These are phyloP conservation scores for Lamellibrachia satsuma DNA, from an alignment of 2,888 invertebrate species.

Conservation along the genomic window DNA sequence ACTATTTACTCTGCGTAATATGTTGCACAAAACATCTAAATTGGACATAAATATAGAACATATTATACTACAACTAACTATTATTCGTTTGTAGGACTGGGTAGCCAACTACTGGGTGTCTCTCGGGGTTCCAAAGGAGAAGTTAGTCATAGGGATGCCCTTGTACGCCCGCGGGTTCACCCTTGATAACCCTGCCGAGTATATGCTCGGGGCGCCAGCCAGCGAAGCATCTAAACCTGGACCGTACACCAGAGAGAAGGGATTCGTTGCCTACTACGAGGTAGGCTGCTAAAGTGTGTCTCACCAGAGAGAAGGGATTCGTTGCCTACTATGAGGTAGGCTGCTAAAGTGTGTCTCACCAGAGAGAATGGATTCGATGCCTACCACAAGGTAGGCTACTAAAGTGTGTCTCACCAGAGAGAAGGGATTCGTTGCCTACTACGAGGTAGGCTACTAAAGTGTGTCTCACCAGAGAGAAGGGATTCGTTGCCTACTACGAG, in stretches of 20 bases:
- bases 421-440: too few relatives aligned
- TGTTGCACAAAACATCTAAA: background rate
- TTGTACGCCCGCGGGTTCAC: slow-evolving; percentile 23
- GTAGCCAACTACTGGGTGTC: slow-evolving; percentile 18
- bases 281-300: background rate
- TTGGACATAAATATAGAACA: background rate
- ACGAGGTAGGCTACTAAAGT: too few relatives aligned
- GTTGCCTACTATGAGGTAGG: too few relatives aligned
- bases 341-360: too few relatives aligned
- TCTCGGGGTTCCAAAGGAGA: slow-evolving; percentile 20
- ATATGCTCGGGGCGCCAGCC: slow-evolving; percentile 23
- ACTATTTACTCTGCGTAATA: too few relatives aligned
- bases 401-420: too few relatives aligned
- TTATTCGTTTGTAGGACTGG: slow-evolving; percentile 8
- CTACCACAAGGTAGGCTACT: too few relatives aligned
- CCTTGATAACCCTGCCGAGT: background rate
- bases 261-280: slow-evolving; percentile 25
- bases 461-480: too few relatives aligned
- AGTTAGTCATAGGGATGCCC: slow-evolving; percentile 19
- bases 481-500: too few relatives aligned
- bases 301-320: too few relatives aligned
- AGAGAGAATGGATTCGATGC: too few relatives aligned
- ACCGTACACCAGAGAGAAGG: slow-evolving; percentile 21
- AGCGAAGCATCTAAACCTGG: slow-evolving; percentile 13
- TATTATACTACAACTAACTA: background rate